These are phyloP conservation scores for Oryzias melastigma DNA, from an alignment of 2,113 vertebrate species.

Conservation along the genomic window DNA sequence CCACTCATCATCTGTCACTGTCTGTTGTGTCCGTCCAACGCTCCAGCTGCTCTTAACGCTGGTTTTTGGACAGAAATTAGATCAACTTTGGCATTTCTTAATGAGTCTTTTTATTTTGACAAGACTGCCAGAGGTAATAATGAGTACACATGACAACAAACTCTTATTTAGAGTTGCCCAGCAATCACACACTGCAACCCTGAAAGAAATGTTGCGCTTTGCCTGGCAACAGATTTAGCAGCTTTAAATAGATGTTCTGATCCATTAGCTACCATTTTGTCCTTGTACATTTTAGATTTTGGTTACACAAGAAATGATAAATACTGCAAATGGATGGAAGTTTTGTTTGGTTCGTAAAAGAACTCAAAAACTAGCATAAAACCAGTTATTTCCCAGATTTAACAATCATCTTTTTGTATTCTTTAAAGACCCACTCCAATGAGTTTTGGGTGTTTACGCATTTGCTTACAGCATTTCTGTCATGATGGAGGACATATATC, in stretches of 20 bases:
- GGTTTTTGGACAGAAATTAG: slow-evolving; percentile 19
- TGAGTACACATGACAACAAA: slow-evolving; percentile 18
- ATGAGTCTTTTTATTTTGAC: slow-evolving; percentile 30
- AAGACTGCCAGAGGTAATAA: slow-evolving; percentile 12
- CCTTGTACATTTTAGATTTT: background rate
- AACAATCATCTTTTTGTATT: no score
- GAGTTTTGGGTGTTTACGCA: no score
- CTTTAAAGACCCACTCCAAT: no score
- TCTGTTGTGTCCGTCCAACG: slow-evolving; percentile 2
- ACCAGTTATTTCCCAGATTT: no score
- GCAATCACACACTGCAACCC: slow-evolving; percentile 29
- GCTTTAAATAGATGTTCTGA: slow-evolving; percentile 8
- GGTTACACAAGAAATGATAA: background rate
- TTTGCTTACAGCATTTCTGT: no score
- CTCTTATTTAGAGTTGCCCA: slow-evolving; percentile 43
- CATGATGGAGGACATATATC: no score
- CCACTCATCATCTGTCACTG: slow-evolving; percentile 28
- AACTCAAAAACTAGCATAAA: no score
- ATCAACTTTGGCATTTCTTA: slow-evolving; percentile 22
- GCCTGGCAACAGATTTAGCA: slow-evolving; percentile 13
- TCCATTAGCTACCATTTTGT: background rate
- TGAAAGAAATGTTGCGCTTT: slow-evolving; percentile 3
- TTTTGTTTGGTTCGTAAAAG: no score
- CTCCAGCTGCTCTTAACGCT: slow-evolving; percentile 14
- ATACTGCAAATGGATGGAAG: no score